Base-by-base conservation (phyloP, 2,888 invertebrate genomes). In the Caenorhabditis macrosperma region DNA sequence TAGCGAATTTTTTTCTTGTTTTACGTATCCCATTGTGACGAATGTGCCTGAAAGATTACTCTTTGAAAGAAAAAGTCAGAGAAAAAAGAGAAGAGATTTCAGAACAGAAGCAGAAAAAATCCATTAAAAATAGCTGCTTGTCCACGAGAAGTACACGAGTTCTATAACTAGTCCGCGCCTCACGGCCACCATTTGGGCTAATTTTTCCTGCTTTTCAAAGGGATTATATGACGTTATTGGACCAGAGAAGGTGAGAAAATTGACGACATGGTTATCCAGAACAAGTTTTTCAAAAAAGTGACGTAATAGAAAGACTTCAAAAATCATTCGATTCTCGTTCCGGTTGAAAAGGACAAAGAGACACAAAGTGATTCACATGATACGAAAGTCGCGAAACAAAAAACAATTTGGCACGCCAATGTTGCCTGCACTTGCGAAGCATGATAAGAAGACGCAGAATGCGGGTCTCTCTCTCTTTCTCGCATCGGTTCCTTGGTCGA, bases 1-100 rank as follows among this genome's bases (percentile, higher is more conserved):
- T 6, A 78, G 28, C 17, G 76, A 22, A 20, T 54, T 50, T 38
- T 76, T 67, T 15, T 61, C 61, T 61, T 67, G 72, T 64, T 72
- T 72, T 48, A 57, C 46, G 48, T 64, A 64, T 5, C 57, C 72
- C 72, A 72, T 72, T 28, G 17, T 48, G 52, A 33, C 48, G 22
- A 28, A 26, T 55, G 35, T 28, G 2, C 22, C 63, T 63, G 57
- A 59, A 64, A 75, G 15, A n/a, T 46, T 6, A 20, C 17, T 10
- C 2, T 33, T 33, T 4, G 28, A 22, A 10, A 15, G 24, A 50
- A 48, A 59, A 24, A 64, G 17, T 10, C 57, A 46, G 24, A 46
- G 17, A 33, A 60, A 60, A 24, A 41, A 9, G 5, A 9, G n/a
- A 17, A 41, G 38, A 55, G 33, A 55, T n/a, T 2, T 17, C 57